Percentiles rank a stretch among this genome's conserved stretches.
Evolutionary conservation across 2,797 vertebrate genomes (phyloP).

Genomic region (Phoeniculus purpureus): DNA sequence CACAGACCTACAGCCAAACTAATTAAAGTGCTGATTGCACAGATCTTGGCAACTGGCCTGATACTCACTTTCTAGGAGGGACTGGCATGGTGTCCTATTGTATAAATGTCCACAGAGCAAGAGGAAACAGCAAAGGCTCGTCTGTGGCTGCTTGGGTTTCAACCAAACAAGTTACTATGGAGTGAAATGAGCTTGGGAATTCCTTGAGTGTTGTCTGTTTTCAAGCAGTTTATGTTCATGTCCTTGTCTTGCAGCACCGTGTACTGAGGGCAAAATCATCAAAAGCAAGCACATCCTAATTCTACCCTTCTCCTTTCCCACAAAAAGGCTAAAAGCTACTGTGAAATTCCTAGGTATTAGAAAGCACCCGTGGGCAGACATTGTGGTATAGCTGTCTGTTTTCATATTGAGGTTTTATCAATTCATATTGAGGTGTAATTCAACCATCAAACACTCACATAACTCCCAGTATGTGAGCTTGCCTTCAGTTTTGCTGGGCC

Average conservation of each 20-base stretch:
- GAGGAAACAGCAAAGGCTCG: not conserved
- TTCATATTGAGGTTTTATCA: not conserved
- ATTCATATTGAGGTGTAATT: not conserved
- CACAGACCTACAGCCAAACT: not conserved
- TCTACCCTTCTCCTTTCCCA: accelerated
- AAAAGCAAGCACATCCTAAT: not conserved
- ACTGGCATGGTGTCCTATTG: not conserved
- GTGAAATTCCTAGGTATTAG: not conserved
- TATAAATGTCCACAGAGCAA: not conserved
- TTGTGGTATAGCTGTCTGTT: not conserved
- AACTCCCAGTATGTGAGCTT: not conserved
- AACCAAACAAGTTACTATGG: not conserved
- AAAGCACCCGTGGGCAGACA: not conserved
- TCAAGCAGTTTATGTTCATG: not conserved
- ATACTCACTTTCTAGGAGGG: not conserved
- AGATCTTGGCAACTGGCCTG: not conserved
- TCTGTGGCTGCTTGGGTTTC: not conserved
- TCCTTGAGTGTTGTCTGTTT: not conserved
- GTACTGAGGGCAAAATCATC: not conserved
- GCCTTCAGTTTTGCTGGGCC: not conserved
- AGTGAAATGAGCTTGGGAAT: not conserved
- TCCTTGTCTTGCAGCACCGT: not conserved
- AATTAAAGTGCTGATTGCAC: not conserved
- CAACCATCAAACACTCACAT: not conserved
- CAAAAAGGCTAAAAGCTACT: not conserved